A percentile compares a stretch with the other conserved stretches of the same genome.
phyloP scores from a whole-genome alignment of 2,888 invertebrate species.

The Caenorhabditis virilis region DNA sequence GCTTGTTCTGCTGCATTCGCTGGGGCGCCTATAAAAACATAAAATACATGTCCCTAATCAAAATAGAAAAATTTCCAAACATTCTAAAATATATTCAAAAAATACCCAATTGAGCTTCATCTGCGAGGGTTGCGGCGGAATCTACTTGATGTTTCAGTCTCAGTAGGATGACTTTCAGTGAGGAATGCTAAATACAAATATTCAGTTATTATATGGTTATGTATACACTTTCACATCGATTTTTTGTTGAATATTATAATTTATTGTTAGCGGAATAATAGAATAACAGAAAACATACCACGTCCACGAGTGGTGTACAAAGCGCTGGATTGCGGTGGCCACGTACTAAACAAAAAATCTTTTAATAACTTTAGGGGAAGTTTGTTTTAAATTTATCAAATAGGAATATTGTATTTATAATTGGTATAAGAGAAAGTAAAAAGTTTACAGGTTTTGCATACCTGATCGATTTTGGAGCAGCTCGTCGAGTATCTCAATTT shows the following conservation, averaged over 20 bases:
- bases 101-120: constrained; percentile 8
- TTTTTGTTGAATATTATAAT: constrained; percentile 10
- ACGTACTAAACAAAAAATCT: constrained; percentile 8
- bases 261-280: constrained; percentile 12
- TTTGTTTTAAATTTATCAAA: constrained; percentile 12
- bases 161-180: constrained; percentile 6
- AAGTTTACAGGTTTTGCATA: constrained; percentile 12
- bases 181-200: constrained; percentile 11
- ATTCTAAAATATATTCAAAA: constrained; percentile 10
- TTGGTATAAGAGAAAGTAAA: constrained; percentile 7
- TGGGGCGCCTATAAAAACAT: constrained; percentile 7
- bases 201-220: constrained; percentile 11
- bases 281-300: constrained; percentile 9
- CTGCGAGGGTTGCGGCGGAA: constrained; percentile 6
- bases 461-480: constrained; percentile 4
- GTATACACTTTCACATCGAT: constrained; percentile 7
- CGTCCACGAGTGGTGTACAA: constrained; percentile 5
- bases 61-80: constrained; percentile 9
- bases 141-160: constrained; percentile 9
- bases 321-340: constrained; percentile 8
- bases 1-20: constrained; percentile 9
- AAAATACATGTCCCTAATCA: constrained; percentile 6
- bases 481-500: constrained; percentile 4
- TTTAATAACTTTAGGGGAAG: constrained; percentile 6
- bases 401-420: constrained; percentile 6